Conservation (phyloP, 2,113 vertebrate species). For the Picathartes gymnocephalus region DNA sequence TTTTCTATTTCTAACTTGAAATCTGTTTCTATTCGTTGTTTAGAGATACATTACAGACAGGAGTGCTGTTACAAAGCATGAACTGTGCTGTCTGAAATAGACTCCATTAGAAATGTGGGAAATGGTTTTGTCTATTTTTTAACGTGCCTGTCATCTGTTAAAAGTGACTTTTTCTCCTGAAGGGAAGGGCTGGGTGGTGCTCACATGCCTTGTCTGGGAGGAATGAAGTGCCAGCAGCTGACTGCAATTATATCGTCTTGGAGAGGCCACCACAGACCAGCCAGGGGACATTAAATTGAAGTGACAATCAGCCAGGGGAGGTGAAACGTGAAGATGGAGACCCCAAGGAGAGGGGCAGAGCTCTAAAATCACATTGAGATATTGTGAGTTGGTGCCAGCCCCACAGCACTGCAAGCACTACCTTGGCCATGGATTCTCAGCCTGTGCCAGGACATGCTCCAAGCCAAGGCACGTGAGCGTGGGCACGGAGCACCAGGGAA, state of each 20-base stretch:
- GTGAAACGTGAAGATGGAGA: background rate
- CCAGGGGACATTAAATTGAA: background rate
- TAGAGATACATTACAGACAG: background rate
- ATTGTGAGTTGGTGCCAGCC: background rate
- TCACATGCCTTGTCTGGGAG: background rate
- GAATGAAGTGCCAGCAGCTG: background rate
- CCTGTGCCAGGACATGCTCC: accelerated
- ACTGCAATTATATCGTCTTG: background rate
- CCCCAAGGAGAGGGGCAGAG: background rate
- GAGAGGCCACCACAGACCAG: background rate
- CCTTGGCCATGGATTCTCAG: accelerated
- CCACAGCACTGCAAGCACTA: background rate
- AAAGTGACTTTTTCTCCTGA: background rate
- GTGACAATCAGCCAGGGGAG: background rate
- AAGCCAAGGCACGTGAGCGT: accelerated
- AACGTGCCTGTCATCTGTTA: background rate
- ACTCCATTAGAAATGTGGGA: background rate
- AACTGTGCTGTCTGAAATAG: background rate
- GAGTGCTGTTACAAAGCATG: background rate
- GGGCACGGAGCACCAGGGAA: background rate
- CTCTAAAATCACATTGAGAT: background rate
- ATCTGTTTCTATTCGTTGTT: accelerated
- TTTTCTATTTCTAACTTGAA: background rate
- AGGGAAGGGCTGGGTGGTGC: background rate
- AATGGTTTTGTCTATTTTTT: background rate